These are phyloP conservation scores for Acrossocheilus wenchowensis DNA, from an alignment of 2,797 vertebrate genomes.

Conservation along the genomic window DNA sequence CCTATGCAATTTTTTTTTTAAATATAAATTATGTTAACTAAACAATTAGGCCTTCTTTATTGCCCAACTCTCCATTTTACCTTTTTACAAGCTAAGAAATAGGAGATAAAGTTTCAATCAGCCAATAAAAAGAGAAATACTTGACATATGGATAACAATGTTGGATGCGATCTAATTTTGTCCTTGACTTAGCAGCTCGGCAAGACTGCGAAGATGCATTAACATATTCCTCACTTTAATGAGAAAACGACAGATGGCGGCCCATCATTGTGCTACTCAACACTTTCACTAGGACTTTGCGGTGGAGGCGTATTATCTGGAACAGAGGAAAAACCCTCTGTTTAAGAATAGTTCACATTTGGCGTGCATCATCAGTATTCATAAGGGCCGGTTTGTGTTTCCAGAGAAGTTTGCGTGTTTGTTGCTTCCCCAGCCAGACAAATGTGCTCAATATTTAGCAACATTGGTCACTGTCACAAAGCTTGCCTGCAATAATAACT, in stretches of 20 bases:
- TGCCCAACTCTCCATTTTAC: neutral
- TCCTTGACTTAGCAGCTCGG: slow-evolving; percentile 76
- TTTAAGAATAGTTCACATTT: slow-evolving; percentile 33
- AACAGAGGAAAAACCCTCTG: slow-evolving; percentile 36
- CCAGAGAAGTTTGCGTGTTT: slow-evolving; percentile 7
- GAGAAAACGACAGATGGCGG: slow-evolving; percentile 75
- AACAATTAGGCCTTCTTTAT: slow-evolving; percentile 9
- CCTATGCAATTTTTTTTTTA: no score
- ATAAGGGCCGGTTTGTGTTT: slow-evolving; percentile 9
- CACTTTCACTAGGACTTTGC: slow-evolving; percentile 47
- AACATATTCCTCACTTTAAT: slow-evolving; percentile 77
- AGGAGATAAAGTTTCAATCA: slow-evolving; percentile 26
- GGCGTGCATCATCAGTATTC: slow-evolving; percentile 32
- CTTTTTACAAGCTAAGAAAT: neutral
- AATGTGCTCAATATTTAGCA: slow-evolving; percentile 41
- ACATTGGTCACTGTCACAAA: slow-evolving; percentile 47
- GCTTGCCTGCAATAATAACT: slow-evolving; percentile 21
- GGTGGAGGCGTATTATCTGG: slow-evolving; percentile 20
- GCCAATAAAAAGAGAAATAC: slow-evolving; percentile 57
- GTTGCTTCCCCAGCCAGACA: slow-evolving; percentile 21
- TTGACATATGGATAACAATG: slow-evolving; percentile 70
- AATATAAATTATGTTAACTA: neutral
- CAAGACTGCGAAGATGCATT: slow-evolving; percentile 69
- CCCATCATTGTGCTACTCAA: slow-evolving; percentile 63
- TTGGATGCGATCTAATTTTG: slow-evolving; percentile 72